Percentiles rank a stretch among this genome's conserved stretches.
Evolutionary conservation across 2,888 invertebrate genomes (phyloP).

Genomic region (Stenurella melanura): DNA sequence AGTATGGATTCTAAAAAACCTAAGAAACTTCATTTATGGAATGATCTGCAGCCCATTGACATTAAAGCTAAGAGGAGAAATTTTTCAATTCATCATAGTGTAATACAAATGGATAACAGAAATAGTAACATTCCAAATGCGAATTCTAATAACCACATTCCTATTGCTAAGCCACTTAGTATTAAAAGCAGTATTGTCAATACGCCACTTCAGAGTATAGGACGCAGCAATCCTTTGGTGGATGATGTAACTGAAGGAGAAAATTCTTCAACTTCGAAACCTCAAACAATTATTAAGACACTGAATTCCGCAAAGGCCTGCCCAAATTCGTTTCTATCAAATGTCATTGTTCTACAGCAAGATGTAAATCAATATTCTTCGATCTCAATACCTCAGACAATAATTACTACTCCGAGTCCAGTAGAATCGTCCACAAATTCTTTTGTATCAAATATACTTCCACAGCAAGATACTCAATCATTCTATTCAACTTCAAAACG

Average conservation of each 20-base stretch:
- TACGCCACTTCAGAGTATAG: neutral
- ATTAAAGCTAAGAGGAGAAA: neutral
- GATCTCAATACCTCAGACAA: too few relatives aligned
- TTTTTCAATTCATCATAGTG: neutral
- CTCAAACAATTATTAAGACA: neutral
- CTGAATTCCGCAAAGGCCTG: neutral
- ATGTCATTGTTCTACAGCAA: neutral
- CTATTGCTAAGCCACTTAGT: neutral
- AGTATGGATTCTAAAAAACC: neutral
- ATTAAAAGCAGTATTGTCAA: neutral
- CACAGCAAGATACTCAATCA: neutral
- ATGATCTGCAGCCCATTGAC: constrained; percentile 45
- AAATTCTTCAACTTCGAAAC: neutral
- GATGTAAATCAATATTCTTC: neutral
- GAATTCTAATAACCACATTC: neutral
- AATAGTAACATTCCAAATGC: neutral
- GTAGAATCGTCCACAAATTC: too few relatives aligned
- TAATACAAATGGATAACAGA: neutral
- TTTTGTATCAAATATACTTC: too few relatives aligned
- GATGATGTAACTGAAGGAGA: neutral
- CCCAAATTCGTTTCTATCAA: neutral
- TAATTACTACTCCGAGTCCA: too few relatives aligned
- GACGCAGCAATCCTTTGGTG: neutral
- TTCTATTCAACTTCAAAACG: neutral
- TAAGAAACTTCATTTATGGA: constrained; percentile 43